These are phyloP conservation scores for Phalera bucephala DNA, from an alignment of 2,888 invertebrate species.

Conservation along the genomic window DNA sequence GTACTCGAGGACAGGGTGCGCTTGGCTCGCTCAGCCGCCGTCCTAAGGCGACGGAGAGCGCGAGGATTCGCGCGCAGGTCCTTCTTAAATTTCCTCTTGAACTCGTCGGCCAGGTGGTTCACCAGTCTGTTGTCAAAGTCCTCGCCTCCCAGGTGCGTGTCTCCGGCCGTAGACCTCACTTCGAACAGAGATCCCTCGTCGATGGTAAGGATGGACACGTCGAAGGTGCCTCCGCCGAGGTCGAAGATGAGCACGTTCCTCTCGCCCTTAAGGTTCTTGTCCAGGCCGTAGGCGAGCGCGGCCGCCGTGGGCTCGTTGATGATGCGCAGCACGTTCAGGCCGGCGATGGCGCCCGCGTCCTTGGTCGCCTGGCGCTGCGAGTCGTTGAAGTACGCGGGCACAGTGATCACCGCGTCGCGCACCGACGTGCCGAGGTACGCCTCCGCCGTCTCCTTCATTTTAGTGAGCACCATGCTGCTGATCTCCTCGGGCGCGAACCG, in stretches of 20 bases:
- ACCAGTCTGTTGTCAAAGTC: constrained; percentile 88
- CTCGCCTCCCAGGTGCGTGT: constrained; percentile 88
- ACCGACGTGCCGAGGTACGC: constrained; percentile 86
- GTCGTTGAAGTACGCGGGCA: constrained; percentile 91
- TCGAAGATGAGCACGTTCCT: constrained; percentile 87
- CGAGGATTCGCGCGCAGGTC: constrained; percentile 68
- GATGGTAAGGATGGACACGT: constrained; percentile 95
- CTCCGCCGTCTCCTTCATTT: constrained; percentile 91
- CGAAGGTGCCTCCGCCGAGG: constrained; percentile 93
- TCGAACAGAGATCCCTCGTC: constrained; percentile 91
- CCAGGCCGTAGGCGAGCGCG: constrained; percentile 89
- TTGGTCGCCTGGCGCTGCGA: constrained; percentile 92
- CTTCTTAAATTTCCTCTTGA: constrained; percentile 85
- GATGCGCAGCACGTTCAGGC: constrained; percentile 92
- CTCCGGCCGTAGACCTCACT: constrained; percentile 88
- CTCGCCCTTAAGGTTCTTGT: constrained; percentile 87
- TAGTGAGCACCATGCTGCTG: constrained; percentile 90
- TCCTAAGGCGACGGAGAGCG: constrained; percentile 83
- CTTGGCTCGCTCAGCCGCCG: constrained; percentile 87
- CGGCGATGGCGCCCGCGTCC: constrained; percentile 93
- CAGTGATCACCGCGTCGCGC: constrained; percentile 89
- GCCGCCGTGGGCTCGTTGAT: constrained; percentile 94
- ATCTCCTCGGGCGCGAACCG: constrained; percentile 87
- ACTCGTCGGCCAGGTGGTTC: constrained; percentile 87
- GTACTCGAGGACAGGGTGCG: constrained; percentile 87